Conservation (phyloP, 2,113 vertebrate genomes). For the Panurus biarmicus region DNA sequence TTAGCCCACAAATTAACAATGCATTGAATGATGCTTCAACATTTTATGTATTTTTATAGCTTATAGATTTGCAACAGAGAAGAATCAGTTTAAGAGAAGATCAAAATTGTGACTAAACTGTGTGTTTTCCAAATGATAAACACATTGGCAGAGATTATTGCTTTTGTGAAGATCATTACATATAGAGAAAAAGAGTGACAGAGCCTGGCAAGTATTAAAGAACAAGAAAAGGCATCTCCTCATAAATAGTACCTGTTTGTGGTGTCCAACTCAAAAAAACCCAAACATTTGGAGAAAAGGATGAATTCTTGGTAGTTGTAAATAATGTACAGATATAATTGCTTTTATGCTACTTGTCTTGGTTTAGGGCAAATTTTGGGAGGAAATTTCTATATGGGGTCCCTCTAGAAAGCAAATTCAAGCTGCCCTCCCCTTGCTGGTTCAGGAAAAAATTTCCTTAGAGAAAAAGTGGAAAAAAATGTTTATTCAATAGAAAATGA, state of each 20-base stretch:
- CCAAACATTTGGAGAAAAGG: neutral
- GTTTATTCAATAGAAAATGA: too few species aligned
- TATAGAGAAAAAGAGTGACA: neutral
- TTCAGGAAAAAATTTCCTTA: too few species aligned
- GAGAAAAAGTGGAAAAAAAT: too few species aligned
- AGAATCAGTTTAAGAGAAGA: neutral
- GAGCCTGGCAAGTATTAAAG: neutral
- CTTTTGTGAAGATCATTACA: neutral
- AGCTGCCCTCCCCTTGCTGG: too few species aligned
- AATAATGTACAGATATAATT: neutral
- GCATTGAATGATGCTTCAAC: neutral
- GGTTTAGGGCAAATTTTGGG: too few species aligned
- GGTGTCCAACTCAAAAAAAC: neutral
- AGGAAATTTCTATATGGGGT: too few species aligned
- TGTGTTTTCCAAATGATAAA: neutral
- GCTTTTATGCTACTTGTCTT: neutral
- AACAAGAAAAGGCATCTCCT: neutral
- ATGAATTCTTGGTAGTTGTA: neutral
- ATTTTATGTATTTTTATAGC: neutral
- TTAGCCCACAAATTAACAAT: neutral
- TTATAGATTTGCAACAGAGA: neutral
- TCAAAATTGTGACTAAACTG: neutral
- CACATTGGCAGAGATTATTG: neutral
- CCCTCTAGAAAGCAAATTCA: too few species aligned
- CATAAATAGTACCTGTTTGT: neutral